These are phyloP conservation scores for Osmerus mordax DNA, from an alignment of 2,113 vertebrate species.

Conservation along the genomic window DNA sequence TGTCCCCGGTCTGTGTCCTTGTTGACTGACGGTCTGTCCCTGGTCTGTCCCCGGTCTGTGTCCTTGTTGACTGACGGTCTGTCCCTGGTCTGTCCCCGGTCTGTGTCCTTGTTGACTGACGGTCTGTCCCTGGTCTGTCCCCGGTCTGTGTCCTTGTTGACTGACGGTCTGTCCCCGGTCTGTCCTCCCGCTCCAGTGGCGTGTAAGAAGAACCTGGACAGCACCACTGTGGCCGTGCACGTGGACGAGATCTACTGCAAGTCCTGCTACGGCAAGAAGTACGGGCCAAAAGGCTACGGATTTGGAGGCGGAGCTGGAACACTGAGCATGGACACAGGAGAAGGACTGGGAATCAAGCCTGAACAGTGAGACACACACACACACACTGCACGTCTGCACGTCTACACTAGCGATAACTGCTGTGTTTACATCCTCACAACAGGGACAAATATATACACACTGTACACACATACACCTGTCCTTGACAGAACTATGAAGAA, in stretches of 20 bases:
- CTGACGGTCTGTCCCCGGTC: neutral
- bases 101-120: no score
- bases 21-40: no score
- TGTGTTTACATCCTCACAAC: no score
- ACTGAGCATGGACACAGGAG: conserved; percentile 88
- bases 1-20: neutral
- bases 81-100: no score
- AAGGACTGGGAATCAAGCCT: conserved; percentile 83
- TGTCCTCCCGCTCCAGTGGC: conserved; percentile 72
- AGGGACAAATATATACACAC: no score
- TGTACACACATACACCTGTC: no score
- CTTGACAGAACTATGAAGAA: no score
- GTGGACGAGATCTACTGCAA: conserved; percentile 95
- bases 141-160: no score
- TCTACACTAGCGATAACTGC: no score
- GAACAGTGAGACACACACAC: conserved; percentile 76
- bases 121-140: no score
- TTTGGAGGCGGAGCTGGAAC: conserved; percentile 89
- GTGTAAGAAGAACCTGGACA: conserved; percentile 95
- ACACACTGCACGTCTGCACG: neutral
- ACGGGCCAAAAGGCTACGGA: conserved; percentile 94
- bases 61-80: neutral
- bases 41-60: no score
- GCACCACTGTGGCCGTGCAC: conserved; percentile 91
- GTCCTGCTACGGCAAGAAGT: conserved; percentile 95